Conservation (phyloP, 2,888 invertebrate species). For the Chrysina gloriosa region DNA sequence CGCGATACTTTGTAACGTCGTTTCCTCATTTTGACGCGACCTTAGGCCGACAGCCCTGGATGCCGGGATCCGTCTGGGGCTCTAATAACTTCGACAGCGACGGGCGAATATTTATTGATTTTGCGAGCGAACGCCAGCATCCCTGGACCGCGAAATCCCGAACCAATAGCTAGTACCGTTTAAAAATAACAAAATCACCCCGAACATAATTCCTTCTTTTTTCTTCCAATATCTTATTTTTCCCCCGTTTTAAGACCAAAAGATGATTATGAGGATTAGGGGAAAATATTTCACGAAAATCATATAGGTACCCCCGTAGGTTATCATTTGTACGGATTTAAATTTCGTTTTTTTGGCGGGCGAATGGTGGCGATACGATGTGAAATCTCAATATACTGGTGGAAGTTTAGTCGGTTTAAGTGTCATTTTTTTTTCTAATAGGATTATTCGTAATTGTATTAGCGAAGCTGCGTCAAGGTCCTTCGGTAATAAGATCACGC, state of each 20-base stretch:
- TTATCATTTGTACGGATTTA: no score
- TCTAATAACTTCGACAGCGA: background rate
- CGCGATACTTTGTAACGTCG: constrained; percentile 1
- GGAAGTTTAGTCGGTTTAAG: no score
- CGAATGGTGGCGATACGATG: no score
- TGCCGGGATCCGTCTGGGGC: background rate
- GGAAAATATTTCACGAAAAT: constrained; percentile 50
- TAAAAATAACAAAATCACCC: background rate
- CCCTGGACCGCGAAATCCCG: constrained; percentile 23
- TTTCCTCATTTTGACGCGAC: constrained; percentile 20
- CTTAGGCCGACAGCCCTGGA: background rate
- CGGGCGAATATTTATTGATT: constrained; percentile 26
- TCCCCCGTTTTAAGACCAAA: constrained; percentile 42
- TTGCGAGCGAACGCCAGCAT: constrained; percentile 31
- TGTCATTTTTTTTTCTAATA: no score
- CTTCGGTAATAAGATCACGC: no score
- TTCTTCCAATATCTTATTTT: no score
- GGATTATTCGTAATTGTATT: no score
- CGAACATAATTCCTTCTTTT: no score
- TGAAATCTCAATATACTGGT: no score
- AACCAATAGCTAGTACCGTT: background rate
- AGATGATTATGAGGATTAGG: constrained; percentile 47
- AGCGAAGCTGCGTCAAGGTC: no score
- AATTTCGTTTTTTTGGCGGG: no score
- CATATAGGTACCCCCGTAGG: constrained; percentile 43